A percentile compares a stretch with the other conserved stretches of the same genome.
Evolutionary conservation across 1,140 invertebrate genomes (phyloP).

Genomic region (Magallana angulata): DNA sequence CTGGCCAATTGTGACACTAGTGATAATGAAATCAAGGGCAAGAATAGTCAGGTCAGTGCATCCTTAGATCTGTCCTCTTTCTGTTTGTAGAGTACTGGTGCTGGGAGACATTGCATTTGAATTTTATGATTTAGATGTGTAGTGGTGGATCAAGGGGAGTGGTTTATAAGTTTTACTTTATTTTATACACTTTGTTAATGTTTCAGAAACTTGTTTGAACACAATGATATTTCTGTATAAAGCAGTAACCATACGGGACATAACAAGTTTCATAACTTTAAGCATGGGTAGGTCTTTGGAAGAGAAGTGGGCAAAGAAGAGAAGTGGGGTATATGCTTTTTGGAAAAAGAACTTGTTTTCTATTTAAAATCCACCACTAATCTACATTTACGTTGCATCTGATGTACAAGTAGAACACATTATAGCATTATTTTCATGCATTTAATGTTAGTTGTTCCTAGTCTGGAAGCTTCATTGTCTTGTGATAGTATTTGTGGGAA

Average conservation of each 20-base stretch:
- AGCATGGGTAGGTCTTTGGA: too few relatives aligned
- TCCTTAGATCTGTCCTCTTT: background rate
- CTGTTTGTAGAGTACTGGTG: conserved; percentile 8
- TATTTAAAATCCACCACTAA: background rate
- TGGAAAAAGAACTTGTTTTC: too few relatives aligned
- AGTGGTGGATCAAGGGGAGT: background rate
- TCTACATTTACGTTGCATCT: background rate
- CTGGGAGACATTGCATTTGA: background rate
- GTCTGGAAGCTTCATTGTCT: conserved; percentile 20
- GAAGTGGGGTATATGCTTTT: too few relatives aligned
- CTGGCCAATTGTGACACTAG: conserved; percentile 20
- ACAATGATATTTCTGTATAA: too few relatives aligned
- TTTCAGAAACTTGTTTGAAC: too few relatives aligned
- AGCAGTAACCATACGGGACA: too few relatives aligned
- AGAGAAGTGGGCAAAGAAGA: too few relatives aligned
- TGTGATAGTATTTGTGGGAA: conserved; percentile 23
- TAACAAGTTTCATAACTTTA: too few relatives aligned
- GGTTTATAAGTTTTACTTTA: too few relatives aligned
- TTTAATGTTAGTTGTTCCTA: conserved; percentile 21
- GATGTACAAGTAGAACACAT: background rate
- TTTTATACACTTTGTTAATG: too few relatives aligned
- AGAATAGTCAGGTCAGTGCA: conserved; percentile 5
- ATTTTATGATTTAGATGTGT: background rate
- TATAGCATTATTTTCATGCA: background rate
- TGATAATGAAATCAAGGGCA: conserved; percentile 21